phyloP scores from a whole-genome alignment of 1,140 invertebrate species.

The Heliconius eleuchia region DNA sequence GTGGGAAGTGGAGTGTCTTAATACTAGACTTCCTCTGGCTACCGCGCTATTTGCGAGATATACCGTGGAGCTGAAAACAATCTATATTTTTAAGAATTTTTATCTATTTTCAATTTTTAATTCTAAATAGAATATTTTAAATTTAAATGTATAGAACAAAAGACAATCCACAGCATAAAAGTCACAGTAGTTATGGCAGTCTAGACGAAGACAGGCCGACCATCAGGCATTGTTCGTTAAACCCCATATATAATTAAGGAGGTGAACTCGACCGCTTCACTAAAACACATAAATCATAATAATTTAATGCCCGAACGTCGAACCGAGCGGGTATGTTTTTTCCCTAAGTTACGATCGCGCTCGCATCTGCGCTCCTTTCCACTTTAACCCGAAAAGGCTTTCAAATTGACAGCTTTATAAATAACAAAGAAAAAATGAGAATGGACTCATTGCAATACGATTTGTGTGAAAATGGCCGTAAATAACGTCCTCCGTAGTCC shows the following conservation, averaged over 20 bases:
- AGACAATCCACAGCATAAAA: conserved; percentile 24
- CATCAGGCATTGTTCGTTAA: conserved; percentile 66
- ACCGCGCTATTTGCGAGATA: too few species aligned
- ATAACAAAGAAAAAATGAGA: conserved; percentile 54
- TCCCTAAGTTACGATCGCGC: conserved; percentile 59
- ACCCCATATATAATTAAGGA: conserved; percentile 75
- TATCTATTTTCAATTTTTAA: too few species aligned
- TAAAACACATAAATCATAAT: conserved; percentile 80
- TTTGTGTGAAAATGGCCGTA: conserved; percentile 51
- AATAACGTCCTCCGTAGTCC: conserved; percentile 35
- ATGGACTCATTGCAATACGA: conserved; percentile 43
- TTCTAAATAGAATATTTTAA: too few species aligned
- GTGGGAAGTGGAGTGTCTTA: too few species aligned
- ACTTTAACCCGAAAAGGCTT: conserved; percentile 62
- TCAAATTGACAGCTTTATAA: conserved; percentile 76
- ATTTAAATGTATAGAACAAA: too few species aligned
- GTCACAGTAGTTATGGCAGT: conserved; percentile 30
- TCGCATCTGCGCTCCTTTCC: conserved; percentile 67
- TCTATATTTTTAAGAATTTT: too few species aligned
- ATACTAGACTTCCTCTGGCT: too few species aligned
- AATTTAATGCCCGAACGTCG: conserved; percentile 66
- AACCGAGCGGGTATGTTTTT: conserved; percentile 60
- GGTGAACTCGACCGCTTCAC: conserved; percentile 56
- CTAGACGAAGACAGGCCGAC: conserved; percentile 41
- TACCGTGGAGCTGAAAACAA: too few species aligned